Conservation (phyloP, 2,888 invertebrate species). For the Euplexia lucipara region DNA sequence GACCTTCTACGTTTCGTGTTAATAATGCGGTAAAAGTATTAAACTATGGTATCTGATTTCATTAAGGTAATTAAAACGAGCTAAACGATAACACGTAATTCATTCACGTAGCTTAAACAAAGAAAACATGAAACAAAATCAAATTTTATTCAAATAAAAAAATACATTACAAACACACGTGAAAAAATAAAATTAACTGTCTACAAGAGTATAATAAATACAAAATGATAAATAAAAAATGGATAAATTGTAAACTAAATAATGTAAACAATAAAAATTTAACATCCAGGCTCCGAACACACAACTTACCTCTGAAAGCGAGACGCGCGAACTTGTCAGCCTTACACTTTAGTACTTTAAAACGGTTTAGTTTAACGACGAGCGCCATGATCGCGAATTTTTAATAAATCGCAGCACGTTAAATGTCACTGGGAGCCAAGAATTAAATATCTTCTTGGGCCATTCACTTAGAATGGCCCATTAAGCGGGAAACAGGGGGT, state of each 20-base stretch:
- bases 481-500: constrained; percentile 31
- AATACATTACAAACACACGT: constrained; percentile 4
- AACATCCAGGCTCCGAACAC: neutral
- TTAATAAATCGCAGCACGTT: neutral
- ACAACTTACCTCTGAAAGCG: constrained; percentile 94
- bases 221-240: neutral
- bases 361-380: constrained; percentile 92
- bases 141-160: neutral
- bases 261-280: neutral
- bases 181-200: neutral
- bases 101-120: constrained; percentile 6
- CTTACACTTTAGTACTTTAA: constrained; percentile 93
- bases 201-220: neutral
- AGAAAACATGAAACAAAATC: neutral
- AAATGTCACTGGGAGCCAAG: neutral
- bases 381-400: constrained; percentile 91
- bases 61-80: constrained; percentile 54
- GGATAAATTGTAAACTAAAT: neutral
- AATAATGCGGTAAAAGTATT: constrained; percentile 19
- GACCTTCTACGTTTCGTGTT: constrained; percentile 24
- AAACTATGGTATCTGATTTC: constrained; percentile 24
- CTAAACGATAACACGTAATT: constrained; percentile 9
- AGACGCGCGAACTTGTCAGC: constrained; percentile 93
- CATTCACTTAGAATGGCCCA: constrained; percentile 34
- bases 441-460: constrained; percentile 9